Conservation (phyloP, 2,113 vertebrate species). For the Corythornis vintsioides region DNA sequence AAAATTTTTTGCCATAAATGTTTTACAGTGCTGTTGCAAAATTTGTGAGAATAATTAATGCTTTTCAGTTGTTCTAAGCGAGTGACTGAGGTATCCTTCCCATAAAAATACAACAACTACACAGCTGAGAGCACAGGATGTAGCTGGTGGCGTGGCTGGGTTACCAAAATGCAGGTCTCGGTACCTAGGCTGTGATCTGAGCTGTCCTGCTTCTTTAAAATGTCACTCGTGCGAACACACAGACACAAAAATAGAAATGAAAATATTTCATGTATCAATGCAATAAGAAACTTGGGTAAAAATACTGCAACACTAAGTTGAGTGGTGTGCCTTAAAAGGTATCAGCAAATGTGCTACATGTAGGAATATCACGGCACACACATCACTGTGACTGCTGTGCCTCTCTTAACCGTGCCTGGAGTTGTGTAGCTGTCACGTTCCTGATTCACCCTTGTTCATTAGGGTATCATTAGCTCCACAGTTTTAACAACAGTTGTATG, state of each 20-base stretch:
- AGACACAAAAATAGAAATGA: neutral
- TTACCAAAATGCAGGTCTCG: neutral
- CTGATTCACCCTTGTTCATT: neutral
- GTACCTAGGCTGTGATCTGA: neutral
- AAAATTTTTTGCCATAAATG: neutral
- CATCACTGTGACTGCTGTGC: neutral
- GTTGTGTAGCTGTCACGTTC: neutral
- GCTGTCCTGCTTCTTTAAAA: neutral
- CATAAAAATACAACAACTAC: neutral
- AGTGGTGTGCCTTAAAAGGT: neutral
- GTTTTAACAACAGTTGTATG: neutral
- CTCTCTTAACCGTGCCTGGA: neutral
- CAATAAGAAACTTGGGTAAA: neutral
- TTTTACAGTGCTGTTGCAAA: neutral
- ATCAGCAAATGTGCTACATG: neutral
- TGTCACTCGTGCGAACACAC: neutral
- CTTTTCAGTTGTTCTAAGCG: neutral
- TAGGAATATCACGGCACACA: neutral
- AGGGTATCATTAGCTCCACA: neutral
- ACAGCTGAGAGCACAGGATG: neutral
- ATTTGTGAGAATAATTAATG: neutral
- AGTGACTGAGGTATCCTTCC: neutral
- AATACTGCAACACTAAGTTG: neutral
- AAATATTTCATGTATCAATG: neutral
- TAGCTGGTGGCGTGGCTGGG: neutral